phyloP scores from a whole-genome alignment of 2,888 invertebrate species.

The Plemyria rubiginata region DNA sequence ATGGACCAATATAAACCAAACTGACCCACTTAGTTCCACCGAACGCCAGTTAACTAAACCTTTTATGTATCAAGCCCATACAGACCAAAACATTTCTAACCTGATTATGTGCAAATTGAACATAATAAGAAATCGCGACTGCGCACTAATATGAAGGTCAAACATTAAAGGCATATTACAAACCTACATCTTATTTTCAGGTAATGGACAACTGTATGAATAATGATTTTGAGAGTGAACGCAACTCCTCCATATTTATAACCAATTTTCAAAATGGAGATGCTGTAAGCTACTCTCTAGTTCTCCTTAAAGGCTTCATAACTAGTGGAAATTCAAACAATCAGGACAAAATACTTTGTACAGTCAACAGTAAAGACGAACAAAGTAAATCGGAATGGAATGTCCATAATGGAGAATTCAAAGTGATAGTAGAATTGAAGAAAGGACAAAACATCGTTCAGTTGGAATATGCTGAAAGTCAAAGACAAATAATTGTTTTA shows the following conservation, averaged over 20 bases:
- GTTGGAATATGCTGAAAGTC: slow-evolving; percentile 83
- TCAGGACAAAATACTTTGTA: slow-evolving; percentile 73
- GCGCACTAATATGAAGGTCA: slow-evolving; percentile 56
- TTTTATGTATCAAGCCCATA: slow-evolving; percentile 27
- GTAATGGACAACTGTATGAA: slow-evolving; percentile 80
- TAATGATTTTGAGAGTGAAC: slow-evolving; percentile 75
- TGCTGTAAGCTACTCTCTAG: slow-evolving; percentile 84
- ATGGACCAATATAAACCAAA: slow-evolving; percentile 55
- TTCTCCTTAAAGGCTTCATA: slow-evolving; percentile 86
- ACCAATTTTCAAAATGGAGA: slow-evolving; percentile 87
- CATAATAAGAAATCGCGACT: slow-evolving; percentile 54
- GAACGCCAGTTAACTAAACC: slow-evolving; percentile 39
- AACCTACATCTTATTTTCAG: slow-evolving; percentile 67
- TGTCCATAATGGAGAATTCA: slow-evolving; percentile 88
- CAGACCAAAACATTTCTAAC: slow-evolving; percentile 46
- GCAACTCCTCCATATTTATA: slow-evolving; percentile 76
- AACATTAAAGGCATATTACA: slow-evolving; percentile 44
- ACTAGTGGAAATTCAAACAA: slow-evolving; percentile 73
- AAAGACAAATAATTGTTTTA: slow-evolving; percentile 75
- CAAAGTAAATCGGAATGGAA: slow-evolving; percentile 84
- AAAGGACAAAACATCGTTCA: slow-evolving; percentile 87
- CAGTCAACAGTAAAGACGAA: slow-evolving; percentile 67
- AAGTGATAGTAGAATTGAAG: slow-evolving; percentile 86
- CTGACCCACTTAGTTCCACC: slow-evolving; percentile 47
- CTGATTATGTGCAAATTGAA: slow-evolving; percentile 57